phyloP scores from a whole-genome alignment of 2,797 vertebrate species.

The Aratinga solstitialis region DNA sequence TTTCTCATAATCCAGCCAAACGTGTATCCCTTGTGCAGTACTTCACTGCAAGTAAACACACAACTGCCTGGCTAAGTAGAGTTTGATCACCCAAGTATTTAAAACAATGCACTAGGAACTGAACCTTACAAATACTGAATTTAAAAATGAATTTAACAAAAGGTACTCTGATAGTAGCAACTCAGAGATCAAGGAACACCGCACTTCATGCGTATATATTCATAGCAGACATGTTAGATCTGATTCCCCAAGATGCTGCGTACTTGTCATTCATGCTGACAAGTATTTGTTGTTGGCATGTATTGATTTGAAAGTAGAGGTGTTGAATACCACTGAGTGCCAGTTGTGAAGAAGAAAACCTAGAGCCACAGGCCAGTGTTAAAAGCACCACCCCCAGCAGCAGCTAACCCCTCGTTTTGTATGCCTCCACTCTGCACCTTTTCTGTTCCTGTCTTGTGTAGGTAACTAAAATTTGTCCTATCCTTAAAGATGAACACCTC shows the following conservation, averaged over 20 bases:
- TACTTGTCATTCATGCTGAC: rapidly evolving
- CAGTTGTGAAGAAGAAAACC: neutral
- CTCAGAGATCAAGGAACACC: neutral
- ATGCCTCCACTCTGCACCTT: neutral
- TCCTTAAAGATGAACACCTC: neutral
- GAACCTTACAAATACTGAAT: neutral
- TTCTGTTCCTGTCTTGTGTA: neutral
- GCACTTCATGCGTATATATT: neutral
- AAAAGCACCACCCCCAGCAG: neutral
- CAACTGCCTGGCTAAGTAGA: neutral
- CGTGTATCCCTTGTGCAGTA: rapidly evolving
- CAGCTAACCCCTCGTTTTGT: neutral
- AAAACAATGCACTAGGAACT: neutral
- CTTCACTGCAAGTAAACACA: neutral
- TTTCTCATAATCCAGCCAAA: neutral
- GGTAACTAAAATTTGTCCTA: neutral
- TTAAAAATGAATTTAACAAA: neutral
- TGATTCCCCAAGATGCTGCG: rapidly evolving
- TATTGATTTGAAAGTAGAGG: neutral
- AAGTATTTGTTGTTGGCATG: neutral
- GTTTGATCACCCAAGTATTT: neutral
- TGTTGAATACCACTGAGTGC: neutral
- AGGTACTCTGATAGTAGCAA: neutral
- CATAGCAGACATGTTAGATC: neutral
- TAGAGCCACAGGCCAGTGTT: neutral